phyloP scores from a whole-genome alignment of 2,113 vertebrate species.

The Pangasianodon gigas region DNA sequence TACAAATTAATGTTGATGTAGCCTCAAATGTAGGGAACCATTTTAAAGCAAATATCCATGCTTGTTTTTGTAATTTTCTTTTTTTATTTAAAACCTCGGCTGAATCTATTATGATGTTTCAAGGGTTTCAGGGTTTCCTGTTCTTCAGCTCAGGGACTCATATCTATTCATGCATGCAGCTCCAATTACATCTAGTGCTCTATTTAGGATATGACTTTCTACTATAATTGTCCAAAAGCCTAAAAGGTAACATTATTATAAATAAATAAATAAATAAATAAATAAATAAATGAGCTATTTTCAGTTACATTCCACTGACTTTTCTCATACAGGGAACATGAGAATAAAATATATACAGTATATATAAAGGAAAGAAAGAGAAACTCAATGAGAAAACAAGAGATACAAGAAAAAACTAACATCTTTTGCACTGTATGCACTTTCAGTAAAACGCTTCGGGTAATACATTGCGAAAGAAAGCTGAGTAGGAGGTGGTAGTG shows the following conservation, averaged over 20 bases:
- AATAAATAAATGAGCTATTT: background rate
- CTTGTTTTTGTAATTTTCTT: background rate
- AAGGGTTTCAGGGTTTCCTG: background rate
- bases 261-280: background rate
- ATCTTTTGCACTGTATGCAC: constrained; percentile 24
- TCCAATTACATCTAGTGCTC: background rate
- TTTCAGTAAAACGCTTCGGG: constrained; percentile 37
- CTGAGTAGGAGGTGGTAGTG: constrained; percentile 45
- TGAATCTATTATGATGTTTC: background rate
- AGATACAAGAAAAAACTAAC: background rate
- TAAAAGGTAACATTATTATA: background rate
- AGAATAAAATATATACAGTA: background rate
- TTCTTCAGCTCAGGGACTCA: background rate
- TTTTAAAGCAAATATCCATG: background rate
- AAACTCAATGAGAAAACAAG: background rate
- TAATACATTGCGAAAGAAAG: constrained; percentile 17
- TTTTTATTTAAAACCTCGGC: background rate
- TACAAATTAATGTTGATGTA: background rate
- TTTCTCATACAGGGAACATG: background rate
- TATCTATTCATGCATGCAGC: background rate
- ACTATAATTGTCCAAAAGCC: background rate
- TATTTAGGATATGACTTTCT: background rate
- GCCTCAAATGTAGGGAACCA: background rate
- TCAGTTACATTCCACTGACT: background rate
- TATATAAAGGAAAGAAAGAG: background rate